A percentile compares a stretch with the other conserved stretches of the same genome.
Conservation (phyloP, 2,797 vertebrate genomes). For the Zenarchopterus dispar region DNA sequence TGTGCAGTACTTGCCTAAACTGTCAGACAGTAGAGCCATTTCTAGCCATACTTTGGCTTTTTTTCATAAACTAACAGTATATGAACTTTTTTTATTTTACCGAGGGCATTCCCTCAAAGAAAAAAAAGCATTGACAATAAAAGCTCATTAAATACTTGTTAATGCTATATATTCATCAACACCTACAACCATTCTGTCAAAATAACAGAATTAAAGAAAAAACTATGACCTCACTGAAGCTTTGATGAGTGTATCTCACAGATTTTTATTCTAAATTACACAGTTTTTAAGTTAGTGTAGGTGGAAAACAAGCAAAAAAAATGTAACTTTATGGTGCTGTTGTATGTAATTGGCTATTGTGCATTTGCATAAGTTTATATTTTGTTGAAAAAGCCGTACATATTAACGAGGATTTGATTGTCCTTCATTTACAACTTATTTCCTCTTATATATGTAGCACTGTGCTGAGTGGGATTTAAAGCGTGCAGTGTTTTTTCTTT, state of each 20-base stretch:
- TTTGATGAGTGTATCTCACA: background rate
- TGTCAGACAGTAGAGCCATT: slow-evolving; percentile 25
- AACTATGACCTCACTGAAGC: background rate
- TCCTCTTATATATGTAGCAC: slow-evolving; percentile 1
- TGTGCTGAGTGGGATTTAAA: slow-evolving; percentile 15
- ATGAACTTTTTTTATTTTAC: background rate
- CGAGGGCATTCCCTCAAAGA: slow-evolving; percentile 4
- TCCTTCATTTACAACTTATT: background rate
- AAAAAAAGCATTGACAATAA: slow-evolving; percentile 9
- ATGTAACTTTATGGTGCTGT: background rate
- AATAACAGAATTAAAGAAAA: background rate
- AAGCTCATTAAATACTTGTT: slow-evolving; percentile 9
- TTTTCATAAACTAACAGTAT: background rate
- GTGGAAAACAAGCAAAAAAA: slow-evolving; percentile 11
- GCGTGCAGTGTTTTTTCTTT: slow-evolving; percentile 2
- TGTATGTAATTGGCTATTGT: background rate
- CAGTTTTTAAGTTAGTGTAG: background rate
- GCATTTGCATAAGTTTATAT: background rate
- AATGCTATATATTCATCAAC: slow-evolving; percentile 2
- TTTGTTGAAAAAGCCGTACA: background rate
- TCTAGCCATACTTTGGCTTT: slow-evolving; percentile 4
- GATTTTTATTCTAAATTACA: background rate
- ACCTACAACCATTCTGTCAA: slow-evolving; percentile 8
- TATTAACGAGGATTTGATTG: background rate
- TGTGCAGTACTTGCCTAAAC: slow-evolving; percentile 36